Evolutionary conservation across 2,113 vertebrate species (phyloP).

Genomic region (Gadus macrocephalus): DNA sequence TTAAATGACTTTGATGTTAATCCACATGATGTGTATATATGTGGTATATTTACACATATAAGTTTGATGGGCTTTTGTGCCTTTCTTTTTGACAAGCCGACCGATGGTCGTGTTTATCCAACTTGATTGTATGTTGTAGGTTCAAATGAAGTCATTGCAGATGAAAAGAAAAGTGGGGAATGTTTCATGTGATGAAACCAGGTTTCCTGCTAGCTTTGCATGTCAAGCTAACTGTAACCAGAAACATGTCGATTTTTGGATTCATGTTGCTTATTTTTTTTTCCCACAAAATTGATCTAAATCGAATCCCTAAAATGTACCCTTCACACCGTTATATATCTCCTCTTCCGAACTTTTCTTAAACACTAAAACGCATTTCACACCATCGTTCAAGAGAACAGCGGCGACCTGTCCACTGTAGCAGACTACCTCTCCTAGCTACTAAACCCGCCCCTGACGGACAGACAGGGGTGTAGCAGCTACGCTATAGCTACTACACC

Average conservation of each 20-base stretch:
- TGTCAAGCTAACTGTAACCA: neutral
- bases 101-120: neutral
- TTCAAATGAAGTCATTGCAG: neutral
- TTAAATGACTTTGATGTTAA: no score
- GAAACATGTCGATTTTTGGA: neutral
- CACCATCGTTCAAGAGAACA: no score
- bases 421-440: neutral
- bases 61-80: no score
- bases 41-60: neutral
- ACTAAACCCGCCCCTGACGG: no score
- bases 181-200: neutral
- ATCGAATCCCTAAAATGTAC: neutral
- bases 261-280: neutral
- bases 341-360: neutral
- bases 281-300: neutral
- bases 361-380: no score
- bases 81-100: no score
- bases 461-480: no score
- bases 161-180: neutral
- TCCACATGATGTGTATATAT: no score
- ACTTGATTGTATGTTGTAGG: neutral
- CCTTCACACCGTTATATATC: neutral
- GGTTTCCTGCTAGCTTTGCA: neutral
- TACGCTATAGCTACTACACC: no score
- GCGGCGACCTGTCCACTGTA: neutral